phyloP scores from a whole-genome alignment of 2,113 vertebrate genomes.

The Arenaria interpres region DNA sequence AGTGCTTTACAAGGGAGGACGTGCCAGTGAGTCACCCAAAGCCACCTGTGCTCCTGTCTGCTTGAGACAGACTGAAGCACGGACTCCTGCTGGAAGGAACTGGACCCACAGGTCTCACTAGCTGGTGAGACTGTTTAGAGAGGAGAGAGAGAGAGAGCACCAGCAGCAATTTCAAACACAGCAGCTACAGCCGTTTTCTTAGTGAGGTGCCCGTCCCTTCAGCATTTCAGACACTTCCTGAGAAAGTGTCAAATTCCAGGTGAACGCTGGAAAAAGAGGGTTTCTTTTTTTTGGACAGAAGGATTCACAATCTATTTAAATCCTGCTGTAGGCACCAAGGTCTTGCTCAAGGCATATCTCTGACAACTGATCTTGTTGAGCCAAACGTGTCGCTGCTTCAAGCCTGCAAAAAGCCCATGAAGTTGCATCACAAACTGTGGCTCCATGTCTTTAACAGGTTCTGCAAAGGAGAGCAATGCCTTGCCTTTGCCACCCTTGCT shows the following conservation, averaged over 20 bases:
- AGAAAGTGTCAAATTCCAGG: not conserved
- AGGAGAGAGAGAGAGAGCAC: too few species aligned
- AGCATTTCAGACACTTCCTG: not conserved
- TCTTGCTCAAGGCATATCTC: constrained; percentile 16
- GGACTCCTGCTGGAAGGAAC: not conserved
- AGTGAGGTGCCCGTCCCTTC: not conserved
- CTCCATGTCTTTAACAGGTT: not conserved
- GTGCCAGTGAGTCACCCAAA: not conserved
- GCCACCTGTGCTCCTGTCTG: not conserved
- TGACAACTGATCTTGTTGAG: not conserved
- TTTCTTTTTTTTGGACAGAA: not conserved
- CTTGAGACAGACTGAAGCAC: not conserved
- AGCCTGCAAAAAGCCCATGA: not conserved
- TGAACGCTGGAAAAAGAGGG: not conserved
- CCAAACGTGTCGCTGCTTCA: not conserved
- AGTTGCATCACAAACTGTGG: not conserved
- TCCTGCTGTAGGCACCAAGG: not conserved
- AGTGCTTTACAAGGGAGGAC: not conserved
- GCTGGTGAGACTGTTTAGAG: not conserved
- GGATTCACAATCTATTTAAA: not conserved
- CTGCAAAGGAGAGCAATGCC: not conserved
- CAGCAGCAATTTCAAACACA: not conserved
- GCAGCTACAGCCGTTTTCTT: not conserved
- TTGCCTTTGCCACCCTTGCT: not conserved
- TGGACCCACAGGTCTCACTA: not conserved